Conservation (phyloP, 2,113 vertebrate genomes). For the Pachycephala philippinensis region DNA sequence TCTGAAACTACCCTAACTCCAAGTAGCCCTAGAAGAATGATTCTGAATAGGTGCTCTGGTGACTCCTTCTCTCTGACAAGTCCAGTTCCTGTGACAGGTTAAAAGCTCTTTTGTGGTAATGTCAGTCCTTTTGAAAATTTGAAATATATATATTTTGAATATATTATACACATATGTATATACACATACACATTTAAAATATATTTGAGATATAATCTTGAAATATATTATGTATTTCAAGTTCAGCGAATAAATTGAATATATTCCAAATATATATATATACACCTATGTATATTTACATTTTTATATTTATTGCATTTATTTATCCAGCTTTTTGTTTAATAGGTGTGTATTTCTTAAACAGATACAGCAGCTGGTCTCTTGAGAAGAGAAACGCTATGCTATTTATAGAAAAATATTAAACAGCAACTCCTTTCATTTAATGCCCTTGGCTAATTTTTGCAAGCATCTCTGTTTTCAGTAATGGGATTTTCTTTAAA, state of each 20-base stretch:
- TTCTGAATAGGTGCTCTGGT: not conserved
- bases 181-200: not conserved
- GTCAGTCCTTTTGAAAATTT: not conserved
- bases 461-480: constrained; percentile 16
- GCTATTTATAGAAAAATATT: constrained; percentile 42
- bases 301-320: not conserved
- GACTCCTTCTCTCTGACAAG: not conserved
- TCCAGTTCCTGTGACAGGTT: not conserved
- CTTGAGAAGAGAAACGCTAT: not conserved
- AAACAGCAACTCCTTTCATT: not conserved
- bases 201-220: not conserved
- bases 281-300: not conserved
- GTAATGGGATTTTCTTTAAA: constrained; percentile 11
- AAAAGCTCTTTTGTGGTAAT: not conserved
- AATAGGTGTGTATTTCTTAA: constrained; percentile 13
- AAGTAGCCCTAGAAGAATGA: not conserved
- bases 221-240: not conserved
- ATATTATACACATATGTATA: not conserved
- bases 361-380: constrained; percentile 21
- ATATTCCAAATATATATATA: not conserved
- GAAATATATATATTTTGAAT: not conserved
- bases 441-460: constrained; percentile 15
- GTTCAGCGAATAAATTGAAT: not conserved
- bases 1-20: not conserved
- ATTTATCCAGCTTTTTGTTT: not conserved